These are phyloP conservation scores for Neomonachus schauinslandi DNA, from an alignment of 2,113 vertebrate genomes.

Conservation along the genomic window DNA sequence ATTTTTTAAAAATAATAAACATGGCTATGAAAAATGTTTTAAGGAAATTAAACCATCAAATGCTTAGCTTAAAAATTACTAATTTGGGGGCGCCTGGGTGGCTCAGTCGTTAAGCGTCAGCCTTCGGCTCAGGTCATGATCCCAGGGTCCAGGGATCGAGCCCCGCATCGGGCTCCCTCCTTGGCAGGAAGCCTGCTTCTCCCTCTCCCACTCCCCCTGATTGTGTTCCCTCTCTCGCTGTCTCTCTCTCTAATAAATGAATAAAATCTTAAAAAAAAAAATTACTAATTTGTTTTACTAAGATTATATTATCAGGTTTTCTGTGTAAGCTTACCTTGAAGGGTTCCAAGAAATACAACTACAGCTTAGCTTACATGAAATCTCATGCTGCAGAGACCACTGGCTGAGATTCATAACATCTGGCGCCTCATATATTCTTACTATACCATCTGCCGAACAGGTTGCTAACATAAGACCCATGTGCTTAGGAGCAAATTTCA, in stretches of 20 bases:
- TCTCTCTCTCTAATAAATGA: no score
- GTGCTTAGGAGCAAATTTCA: constrained; percentile 99
- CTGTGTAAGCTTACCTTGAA: constrained; percentile 90
- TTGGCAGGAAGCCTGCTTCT: no score
- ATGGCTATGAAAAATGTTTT: background rate
- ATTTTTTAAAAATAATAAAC: background rate
- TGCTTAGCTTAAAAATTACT: background rate
- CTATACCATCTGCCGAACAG: constrained; percentile 97
- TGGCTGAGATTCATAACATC: constrained; percentile 99
- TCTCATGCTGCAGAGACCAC: constrained; percentile 98
- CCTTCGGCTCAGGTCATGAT: no score
- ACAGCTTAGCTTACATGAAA: constrained; percentile 98
- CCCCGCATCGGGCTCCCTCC: no score
- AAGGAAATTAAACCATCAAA: constrained; percentile 28
- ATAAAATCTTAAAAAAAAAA: background rate
- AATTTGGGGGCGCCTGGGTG: background rate
- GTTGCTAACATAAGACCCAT: constrained; percentile 99
- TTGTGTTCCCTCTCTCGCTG: no score
- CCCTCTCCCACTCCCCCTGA: no score
- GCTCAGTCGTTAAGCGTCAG: no score
- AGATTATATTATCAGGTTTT: background rate
- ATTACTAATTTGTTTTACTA: background rate
- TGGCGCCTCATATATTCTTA: constrained; percentile 97
- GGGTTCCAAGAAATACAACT: constrained; percentile 99
- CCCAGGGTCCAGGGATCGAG: no score